A percentile compares a stretch with the other conserved stretches of the same genome.
Evolutionary conservation across 2,113 vertebrate genomes (phyloP).

Genomic region (Rhineura floridana): DNA sequence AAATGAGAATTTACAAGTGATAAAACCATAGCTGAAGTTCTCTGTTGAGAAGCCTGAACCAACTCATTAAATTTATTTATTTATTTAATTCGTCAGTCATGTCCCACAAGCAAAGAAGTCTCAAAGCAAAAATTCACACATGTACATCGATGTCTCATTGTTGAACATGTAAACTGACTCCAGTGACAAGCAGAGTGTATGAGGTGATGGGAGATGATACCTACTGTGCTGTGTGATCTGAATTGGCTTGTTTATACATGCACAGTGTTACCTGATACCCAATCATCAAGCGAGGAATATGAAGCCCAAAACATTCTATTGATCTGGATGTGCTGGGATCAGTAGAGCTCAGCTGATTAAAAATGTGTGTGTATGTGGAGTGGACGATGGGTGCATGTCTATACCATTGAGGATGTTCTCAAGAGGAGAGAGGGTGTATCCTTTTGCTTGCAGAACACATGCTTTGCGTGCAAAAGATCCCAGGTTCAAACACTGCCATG

Average conservation of each 20-base stretch:
- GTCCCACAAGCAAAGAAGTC: neutral
- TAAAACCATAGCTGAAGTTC: neutral
- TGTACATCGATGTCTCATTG: neutral
- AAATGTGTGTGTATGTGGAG: too few species aligned
- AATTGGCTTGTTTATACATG: neutral
- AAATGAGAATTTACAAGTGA: neutral
- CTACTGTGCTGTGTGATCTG: neutral
- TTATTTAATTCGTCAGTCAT: neutral
- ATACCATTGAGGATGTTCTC: too few species aligned
- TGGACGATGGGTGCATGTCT: too few species aligned
- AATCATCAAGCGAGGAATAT: too few species aligned
- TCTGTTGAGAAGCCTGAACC: slow-evolving; percentile 5
- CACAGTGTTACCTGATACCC: too few species aligned
- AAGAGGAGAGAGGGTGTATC: neutral
- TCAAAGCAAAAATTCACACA: neutral
- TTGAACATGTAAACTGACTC: neutral
- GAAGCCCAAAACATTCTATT: neutral
- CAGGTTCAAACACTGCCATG: too few species aligned
- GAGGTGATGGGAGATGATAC: neutral
- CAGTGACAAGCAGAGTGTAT: neutral
- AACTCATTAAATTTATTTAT: fast-evolving
- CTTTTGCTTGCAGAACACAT: neutral
- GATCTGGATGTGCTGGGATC: neutral
- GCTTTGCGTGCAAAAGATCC: neutral
- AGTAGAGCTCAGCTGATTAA: too few species aligned